Evolutionary conservation across 2,113 vertebrate genomes (phyloP).

Genomic region (Caretta caretta): DNA sequence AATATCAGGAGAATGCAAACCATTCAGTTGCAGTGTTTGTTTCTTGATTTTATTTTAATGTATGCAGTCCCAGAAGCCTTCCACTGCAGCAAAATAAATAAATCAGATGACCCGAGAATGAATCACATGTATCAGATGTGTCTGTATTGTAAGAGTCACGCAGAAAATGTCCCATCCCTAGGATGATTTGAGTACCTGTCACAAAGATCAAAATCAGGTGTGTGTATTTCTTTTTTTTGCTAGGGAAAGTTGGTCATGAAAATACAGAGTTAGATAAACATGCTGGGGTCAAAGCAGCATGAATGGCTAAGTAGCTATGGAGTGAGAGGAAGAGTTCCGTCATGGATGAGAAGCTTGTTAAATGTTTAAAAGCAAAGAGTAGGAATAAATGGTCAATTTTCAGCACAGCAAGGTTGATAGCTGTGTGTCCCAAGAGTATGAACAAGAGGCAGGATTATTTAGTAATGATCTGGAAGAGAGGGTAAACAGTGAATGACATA

Average conservation of each 20-base stretch:
- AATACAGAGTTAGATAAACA: background rate
- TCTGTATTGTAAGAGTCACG: background rate
- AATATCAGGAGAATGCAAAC: background rate
- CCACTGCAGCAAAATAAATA: background rate
- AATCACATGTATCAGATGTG: background rate
- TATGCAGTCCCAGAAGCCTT: background rate
- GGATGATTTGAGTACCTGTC: background rate
- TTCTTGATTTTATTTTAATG: background rate
- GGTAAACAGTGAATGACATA: background rate
- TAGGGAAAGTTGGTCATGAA: background rate
- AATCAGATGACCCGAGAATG: background rate
- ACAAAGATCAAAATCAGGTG: background rate
- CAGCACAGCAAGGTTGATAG: background rate
- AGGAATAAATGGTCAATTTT: background rate
- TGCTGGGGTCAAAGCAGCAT: rapidly evolving
- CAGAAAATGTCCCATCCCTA: background rate
- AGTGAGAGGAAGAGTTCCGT: background rate
- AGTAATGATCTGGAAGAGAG: background rate
- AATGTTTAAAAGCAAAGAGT: background rate
- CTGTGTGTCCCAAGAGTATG: background rate
- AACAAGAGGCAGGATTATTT: background rate
- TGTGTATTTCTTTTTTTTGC: background rate
- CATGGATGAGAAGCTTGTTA: background rate
- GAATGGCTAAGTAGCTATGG: background rate
- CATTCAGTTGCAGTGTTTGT: background rate